phyloP scores from a whole-genome alignment of 2,888 invertebrate species.

The Schizaphis graminum region DNA sequence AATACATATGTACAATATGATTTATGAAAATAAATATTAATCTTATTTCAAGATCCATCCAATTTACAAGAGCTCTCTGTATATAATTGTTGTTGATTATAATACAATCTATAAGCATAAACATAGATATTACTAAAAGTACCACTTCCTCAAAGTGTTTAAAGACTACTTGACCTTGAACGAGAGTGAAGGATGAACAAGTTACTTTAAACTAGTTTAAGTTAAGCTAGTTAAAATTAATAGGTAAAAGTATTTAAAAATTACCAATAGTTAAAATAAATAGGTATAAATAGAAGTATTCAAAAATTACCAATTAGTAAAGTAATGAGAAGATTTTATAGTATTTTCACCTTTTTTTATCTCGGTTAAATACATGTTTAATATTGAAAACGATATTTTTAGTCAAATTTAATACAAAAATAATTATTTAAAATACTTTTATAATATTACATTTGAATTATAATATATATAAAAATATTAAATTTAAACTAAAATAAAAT shows the following conservation, averaged over 20 bases:
- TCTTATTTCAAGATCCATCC: background rate
- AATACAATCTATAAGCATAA: background rate
- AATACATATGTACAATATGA: background rate
- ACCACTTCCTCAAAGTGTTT: background rate
- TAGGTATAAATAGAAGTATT: background rate
- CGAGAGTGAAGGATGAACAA: background rate
- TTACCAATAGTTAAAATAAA: background rate
- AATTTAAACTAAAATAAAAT: background rate
- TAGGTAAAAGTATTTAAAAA: background rate
- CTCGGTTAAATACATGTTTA: background rate
- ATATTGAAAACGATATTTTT: background rate
- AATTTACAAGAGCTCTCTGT: constrained; percentile 37
- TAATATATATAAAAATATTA: background rate
- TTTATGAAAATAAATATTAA: constrained; percentile 11
- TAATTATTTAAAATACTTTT: background rate
- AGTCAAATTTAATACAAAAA: background rate
- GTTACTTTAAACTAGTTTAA: background rate
- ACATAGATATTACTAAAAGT: background rate
- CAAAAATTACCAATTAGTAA: background rate
- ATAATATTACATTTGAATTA: background rate
- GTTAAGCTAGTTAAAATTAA: background rate
- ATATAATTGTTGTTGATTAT: background rate
- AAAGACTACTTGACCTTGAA: background rate
- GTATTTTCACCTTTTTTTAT: background rate
- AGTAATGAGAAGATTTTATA: background rate